phyloP scores from a whole-genome alignment of 2,113 vertebrate genomes.

The Myiozetetes cayanensis region DNA sequence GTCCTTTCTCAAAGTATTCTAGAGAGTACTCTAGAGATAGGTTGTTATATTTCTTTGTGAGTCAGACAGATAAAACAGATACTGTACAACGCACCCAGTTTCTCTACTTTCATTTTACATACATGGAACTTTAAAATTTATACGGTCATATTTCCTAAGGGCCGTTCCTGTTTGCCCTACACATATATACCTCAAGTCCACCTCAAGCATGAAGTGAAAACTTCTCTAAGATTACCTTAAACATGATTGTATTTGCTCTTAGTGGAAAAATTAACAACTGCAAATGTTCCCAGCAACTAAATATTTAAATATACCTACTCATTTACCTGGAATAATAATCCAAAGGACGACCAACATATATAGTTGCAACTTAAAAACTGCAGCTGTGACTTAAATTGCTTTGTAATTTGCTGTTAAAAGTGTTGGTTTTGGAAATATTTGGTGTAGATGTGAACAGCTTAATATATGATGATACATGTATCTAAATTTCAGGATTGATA shows the following conservation, averaged over 20 bases:
- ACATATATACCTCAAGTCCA: neutral
- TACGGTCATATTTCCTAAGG: neutral
- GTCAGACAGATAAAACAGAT: neutral
- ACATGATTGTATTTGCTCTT: neutral
- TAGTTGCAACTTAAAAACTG: neutral
- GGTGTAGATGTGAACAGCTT: neutral
- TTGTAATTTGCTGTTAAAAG: neutral
- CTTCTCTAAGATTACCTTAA: neutral
- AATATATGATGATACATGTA: neutral
- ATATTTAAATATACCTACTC: neutral
- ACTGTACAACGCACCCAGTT: neutral
- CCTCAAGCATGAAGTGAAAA: neutral
- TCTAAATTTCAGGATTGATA: neutral
- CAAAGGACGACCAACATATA: neutral
- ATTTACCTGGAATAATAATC: neutral
- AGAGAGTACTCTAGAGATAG: neutral
- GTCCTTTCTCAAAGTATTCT: neutral
- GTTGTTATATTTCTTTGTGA: neutral
- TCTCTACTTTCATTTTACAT: neutral
- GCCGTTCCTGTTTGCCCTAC: neutral
- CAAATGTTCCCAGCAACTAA: neutral
- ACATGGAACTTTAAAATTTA: neutral
- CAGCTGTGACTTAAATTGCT: neutral
- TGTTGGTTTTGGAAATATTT: neutral
- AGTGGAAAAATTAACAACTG: neutral